Evolutionary conservation across 2,888 invertebrate genomes (phyloP), one percentile per base, ranked within the genome.

Genomic region (Lapara coniferarum): DNA sequence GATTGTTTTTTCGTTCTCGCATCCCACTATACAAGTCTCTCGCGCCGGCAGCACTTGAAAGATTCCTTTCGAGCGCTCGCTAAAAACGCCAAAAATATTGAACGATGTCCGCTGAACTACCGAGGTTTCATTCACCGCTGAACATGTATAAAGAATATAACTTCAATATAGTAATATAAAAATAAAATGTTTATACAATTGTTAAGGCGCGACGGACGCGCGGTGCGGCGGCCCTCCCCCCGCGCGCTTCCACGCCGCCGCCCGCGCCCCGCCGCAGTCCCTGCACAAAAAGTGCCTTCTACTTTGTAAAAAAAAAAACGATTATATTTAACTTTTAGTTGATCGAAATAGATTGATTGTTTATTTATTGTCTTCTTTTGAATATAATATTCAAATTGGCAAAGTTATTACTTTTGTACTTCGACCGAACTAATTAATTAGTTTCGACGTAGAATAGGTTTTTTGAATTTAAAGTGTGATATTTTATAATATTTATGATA

Each of bases 401-500:
- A 89, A 89, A 88, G 90, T 93, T 92, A 90, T 91, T 91, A 89
- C 86, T 90, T 92, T 90, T 91, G 89, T 92, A 92, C 89, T 91
- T 90, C 90, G 92, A 93, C 92, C 91, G 86, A 92, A 80, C 90
- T 91, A 91, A 90, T 86, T 88, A 86, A 88, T 91, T 91, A 90
- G 90, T 90, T 91, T 91, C 88, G 89, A 90, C 82, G 82, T 93
- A 92, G 92, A 78, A 87, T 91, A 91, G 89, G 88, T 89, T 84
- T 84, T 91, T 93, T 92, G 92, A 93, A 92, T 92, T 92, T 92
- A 92, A 93, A 92, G 93, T 93, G 93, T 93, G 93, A 93, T 93
- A 93, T 93, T 93, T 93, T 92, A 90, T 92, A 91, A 91, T 92
- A 92, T 92, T 92, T 92, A 92, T 92, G 67, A 90, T 92, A 92